Percentiles rank a stretch among this genome's conserved stretches.
These are phyloP conservation scores for Stegodyphus dumicola DNA, from an alignment of 1,140 invertebrate genomes.

Conservation along the genomic window DNA sequence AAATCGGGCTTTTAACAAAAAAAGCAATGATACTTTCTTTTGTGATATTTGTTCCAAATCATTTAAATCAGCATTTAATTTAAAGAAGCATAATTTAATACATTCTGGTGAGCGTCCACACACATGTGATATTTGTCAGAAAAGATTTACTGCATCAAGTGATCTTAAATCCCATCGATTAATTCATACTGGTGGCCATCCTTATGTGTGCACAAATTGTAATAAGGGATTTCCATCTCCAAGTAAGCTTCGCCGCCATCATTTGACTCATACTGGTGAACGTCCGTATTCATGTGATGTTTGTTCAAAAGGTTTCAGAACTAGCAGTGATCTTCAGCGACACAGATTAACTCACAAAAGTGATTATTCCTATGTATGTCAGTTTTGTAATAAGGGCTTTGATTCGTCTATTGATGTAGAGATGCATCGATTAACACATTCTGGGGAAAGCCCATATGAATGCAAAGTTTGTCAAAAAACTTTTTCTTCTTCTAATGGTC, in stretches of 20 bases:
- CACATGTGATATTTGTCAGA: constrained; percentile 66
- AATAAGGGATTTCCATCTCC: constrained; percentile 80
- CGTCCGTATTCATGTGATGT: constrained; percentile 90
- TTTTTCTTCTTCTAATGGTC: not conserved
- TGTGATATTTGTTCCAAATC: constrained; percentile 77
- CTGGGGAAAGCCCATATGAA: not conserved
- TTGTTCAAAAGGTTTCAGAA: constrained; percentile 73
- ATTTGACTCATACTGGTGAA: constrained; percentile 87
- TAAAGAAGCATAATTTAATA: constrained; percentile 36
- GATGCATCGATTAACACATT: constrained; percentile 65
- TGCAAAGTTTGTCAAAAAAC: constrained; percentile 11
- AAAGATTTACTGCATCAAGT: constrained; percentile 63
- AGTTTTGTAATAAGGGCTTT: constrained; percentile 16
- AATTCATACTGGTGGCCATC: constrained; percentile 63
- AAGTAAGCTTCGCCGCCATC: constrained; percentile 73
- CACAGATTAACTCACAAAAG: constrained; percentile 63
- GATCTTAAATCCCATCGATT: constrained; percentile 6
- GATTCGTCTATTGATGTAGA: not conserved
- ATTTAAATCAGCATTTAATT: not conserved
- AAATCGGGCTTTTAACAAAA: too few relatives aligned
- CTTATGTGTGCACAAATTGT: constrained; percentile 84
- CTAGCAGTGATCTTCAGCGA: not conserved
- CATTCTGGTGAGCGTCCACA: constrained; percentile 64
- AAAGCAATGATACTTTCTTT: too few relatives aligned
- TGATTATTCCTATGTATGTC: constrained; percentile 43